Evolutionary conservation across 2,113 vertebrate genomes (phyloP), one percentile per base, ranked within the genome.

Genomic region (Mesoclemmys tuberculata): DNA sequence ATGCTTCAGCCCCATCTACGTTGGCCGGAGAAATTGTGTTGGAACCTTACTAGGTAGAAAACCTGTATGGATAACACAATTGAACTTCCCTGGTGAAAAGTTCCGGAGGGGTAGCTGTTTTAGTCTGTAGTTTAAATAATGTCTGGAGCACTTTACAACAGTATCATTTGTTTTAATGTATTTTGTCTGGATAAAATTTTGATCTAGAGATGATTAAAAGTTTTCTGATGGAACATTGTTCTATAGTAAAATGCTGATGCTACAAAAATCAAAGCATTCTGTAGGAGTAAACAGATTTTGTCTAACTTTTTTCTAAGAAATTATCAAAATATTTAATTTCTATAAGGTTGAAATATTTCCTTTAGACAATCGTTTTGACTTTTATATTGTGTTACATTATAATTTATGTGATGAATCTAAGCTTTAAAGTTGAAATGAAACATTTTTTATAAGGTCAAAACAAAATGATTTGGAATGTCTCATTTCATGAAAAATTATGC

Each of bases 21-120:
- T 88, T 96, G 84, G 74, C 95, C 82, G 46, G 95, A 90, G 93
- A 97, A 97, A 96, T 86, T 52, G 71, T 82, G 44, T 88, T 93
- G 77, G 75, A 75, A 80, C 78, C 89, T 85, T 10, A 38, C 41
- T n/a, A 48, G 86, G 80, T 58, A 58, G 82, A 77, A 94, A 96
- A 35, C 55, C 78, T 19, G 80, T 86, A 22, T 94, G 78, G 49
- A 75, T 77, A 82, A 94, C 38, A 82, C 46, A 41, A 90, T 80
- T 9, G 80, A 82, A 64, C 31, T n/a, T n/a, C n/a, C n/a, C n/a
- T n/a, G n/a, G n/a, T n/a, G n/a, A n/a, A n/a, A n/a, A n/a, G n/a
- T n/a, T n/a, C n/a, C n/a, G n/a, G n/a, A n/a, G n/a, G n/a, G n/a
- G n/a, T n/a, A n/a, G n/a, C n/a, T n/a, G n/a, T n/a, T n/a, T n/a